A percentile compares a stretch with the other conserved stretches of the same genome.
phyloP scores from a whole-genome alignment of 2,797 vertebrate genomes.

The Mormyrops attenuatus region DNA sequence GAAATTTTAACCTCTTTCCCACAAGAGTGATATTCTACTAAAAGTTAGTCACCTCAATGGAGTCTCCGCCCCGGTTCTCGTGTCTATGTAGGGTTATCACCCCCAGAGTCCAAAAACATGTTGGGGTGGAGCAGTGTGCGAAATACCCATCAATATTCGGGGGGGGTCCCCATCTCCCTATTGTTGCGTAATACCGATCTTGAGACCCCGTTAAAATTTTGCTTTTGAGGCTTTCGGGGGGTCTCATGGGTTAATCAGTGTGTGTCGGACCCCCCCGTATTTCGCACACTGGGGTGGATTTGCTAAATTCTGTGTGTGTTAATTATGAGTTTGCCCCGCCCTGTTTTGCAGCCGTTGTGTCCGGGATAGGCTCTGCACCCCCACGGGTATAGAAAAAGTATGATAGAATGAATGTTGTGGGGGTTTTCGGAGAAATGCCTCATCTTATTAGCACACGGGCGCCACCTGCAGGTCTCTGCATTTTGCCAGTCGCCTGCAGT shows the following conservation, averaged over 20 bases:
- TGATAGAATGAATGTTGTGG: not conserved
- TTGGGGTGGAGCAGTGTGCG: not conserved
- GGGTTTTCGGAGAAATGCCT: not conserved
- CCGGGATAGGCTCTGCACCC: not conserved
- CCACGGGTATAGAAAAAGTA: not conserved
- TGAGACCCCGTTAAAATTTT: too few species aligned
- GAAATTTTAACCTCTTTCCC: not conserved
- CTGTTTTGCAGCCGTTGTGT: not conserved
- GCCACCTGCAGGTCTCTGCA: not conserved
- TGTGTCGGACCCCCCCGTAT: too few species aligned
- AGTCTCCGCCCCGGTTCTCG: not conserved
- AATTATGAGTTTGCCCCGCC: not conserved
- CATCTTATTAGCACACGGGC: not conserved
- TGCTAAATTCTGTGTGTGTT: not conserved
- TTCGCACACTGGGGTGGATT: too few species aligned
- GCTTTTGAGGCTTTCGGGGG: too few species aligned
- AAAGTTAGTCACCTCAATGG: not conserved
- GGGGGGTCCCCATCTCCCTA: too few species aligned
- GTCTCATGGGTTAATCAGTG: too few species aligned
- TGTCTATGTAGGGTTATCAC: not conserved
- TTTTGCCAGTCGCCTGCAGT: not conserved
- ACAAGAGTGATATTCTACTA: not conserved
- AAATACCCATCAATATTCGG: too few species aligned
- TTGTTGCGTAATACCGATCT: too few species aligned
- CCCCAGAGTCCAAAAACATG: not conserved